Conservation (phyloP, 2,888 invertebrate species). For the Bellardia pandia region DNA sequence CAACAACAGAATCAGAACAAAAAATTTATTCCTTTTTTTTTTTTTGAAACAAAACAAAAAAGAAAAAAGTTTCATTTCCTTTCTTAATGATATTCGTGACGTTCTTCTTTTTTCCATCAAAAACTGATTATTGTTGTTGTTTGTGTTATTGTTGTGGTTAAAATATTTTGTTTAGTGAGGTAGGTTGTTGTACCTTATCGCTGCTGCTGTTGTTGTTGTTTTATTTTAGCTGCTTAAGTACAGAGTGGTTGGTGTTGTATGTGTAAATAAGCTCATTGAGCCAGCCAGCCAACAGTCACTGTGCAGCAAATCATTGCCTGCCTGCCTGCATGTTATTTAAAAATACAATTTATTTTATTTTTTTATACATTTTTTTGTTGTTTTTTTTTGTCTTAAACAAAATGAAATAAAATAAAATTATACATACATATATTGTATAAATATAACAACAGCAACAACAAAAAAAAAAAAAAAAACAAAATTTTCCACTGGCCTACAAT, state of each 20-base stretch:
- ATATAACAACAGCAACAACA: constrained; percentile 51
- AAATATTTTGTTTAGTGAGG: constrained; percentile 72
- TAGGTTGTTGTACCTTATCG: constrained; percentile 56
- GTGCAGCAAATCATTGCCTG: constrained; percentile 22
- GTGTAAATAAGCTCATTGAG: constrained; percentile 56
- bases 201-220: not conserved
- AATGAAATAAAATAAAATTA: constrained; percentile 51
- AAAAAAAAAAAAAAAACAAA: constrained; percentile 44
- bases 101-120: constrained; percentile 49
- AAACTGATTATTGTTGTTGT: not conserved
- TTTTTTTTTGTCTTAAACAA: constrained; percentile 52
- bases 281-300: constrained; percentile 40
- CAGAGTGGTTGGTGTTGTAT: constrained; percentile 33
- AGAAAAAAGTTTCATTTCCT: constrained; percentile 65
- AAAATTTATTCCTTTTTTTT: not conserved
- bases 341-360: constrained; percentile 54
- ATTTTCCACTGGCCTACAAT: constrained; percentile 73
- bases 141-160: constrained; percentile 53
- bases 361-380: constrained; percentile 18
- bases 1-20: constrained; percentile 44
- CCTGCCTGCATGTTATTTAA: constrained; percentile 58
- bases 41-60: constrained; percentile 31
- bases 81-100: constrained; percentile 72
- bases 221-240: constrained; percentile 34
- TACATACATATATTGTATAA: constrained; percentile 46